Conservation (phyloP, 2,888 invertebrate genomes). For the Heliconius sara region DNA sequence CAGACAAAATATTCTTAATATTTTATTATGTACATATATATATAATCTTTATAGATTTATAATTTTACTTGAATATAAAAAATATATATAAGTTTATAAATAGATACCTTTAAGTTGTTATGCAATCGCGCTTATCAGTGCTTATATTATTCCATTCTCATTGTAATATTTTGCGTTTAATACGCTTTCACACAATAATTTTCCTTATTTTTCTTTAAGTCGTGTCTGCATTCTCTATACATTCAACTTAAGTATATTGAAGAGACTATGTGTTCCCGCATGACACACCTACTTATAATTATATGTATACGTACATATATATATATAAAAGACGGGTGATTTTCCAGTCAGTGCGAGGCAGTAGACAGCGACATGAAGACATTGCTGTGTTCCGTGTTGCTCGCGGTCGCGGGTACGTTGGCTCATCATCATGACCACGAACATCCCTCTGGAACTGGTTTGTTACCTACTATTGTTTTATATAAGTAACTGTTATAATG, state of each 20-base stretch:
- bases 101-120: neutral
- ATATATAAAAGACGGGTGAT: slow-evolving; percentile 30
- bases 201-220: neutral
- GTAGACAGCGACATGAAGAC: slow-evolving; percentile 30
- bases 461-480: neutral
- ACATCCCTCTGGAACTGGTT: slow-evolving; percentile 16
- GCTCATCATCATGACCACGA: slow-evolving; percentile 27
- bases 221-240: neutral
- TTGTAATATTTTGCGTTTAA: neutral
- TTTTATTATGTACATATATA: too few species aligned
- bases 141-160: neutral
- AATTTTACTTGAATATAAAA: too few species aligned
- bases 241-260: neutral
- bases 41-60: too few species aligned
- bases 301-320: too few species aligned
- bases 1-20: too few species aligned
- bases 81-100: neutral
- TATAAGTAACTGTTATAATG: too few species aligned
- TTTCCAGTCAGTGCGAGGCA: slow-evolving; percentile 30
- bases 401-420: slow-evolving; percentile 20
- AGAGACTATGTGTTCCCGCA: neutral
- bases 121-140: neutral
- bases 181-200: neutral
- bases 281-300: neutral
- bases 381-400: slow-evolving; percentile 28